phyloP scores from a whole-genome alignment of 2,888 invertebrate genomes.

The Noctua pronuba region DNA sequence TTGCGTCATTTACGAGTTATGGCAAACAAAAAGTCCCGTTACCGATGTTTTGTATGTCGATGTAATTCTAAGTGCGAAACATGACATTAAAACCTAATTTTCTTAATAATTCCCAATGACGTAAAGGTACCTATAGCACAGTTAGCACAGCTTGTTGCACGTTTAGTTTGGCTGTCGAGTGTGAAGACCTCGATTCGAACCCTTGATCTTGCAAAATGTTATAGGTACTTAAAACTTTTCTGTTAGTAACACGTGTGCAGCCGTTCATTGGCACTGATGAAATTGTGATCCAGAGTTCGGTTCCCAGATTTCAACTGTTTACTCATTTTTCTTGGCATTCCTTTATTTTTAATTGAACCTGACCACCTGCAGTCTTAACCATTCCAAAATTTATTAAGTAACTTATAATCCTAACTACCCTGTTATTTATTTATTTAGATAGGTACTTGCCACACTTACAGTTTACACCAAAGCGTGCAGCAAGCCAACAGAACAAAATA shows the following conservation, averaged over 20 bases:
- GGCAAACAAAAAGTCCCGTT: conserved; percentile 24
- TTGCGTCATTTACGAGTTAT: conserved; percentile 12
- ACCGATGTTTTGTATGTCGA: not conserved
- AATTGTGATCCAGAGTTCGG: not conserved
- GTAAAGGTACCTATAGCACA: not conserved
- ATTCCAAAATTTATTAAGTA: not conserved
- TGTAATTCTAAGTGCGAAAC: not conserved
- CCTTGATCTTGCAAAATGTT: not conserved
- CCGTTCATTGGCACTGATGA: too few species aligned
- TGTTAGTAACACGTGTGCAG: not conserved
- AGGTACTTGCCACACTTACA: too few species aligned
- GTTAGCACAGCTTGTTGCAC: not conserved
- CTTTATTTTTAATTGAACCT: not conserved
- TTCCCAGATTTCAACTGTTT: not conserved
- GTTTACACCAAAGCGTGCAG: too few species aligned
- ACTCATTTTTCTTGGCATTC: not conserved
- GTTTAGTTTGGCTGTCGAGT: not conserved
- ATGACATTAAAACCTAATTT: conserved; percentile 19
- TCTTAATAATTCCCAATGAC: not conserved
- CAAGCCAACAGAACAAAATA: too few species aligned
- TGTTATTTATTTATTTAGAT: too few species aligned
- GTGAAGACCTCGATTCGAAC: not conserved
- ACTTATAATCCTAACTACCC: not conserved
- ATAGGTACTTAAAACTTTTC: not conserved
- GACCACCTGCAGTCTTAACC: not conserved